Conservation (phyloP, 1,140 invertebrate species). For the Kradibia gibbosae region DNA sequence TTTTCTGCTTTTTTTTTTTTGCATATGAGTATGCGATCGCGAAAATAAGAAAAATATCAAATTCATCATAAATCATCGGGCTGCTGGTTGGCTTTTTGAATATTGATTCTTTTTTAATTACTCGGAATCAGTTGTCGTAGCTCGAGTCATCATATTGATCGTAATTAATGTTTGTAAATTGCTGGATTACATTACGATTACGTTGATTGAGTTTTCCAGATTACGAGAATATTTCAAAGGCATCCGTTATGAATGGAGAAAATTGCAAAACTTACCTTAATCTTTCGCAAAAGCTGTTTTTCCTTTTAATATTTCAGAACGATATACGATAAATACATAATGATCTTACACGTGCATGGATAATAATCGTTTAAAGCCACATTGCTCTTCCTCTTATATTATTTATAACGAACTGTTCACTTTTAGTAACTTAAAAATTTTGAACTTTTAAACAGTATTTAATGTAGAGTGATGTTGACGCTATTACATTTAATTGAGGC, state of each 20-base stretch:
- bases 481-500: slow-evolving; percentile 29
- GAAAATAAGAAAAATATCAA: background rate
- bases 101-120: background rate
- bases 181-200: background rate
- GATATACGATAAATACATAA: background rate
- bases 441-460: slow-evolving; percentile 16
- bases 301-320: background rate
- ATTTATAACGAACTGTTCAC: slow-evolving; percentile 5
- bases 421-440: slow-evolving; percentile 13
- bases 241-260: background rate
- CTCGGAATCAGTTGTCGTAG: background rate
- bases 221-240: slow-evolving; percentile 1
- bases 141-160: background rate
- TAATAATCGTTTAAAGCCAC: background rate
- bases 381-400: background rate
- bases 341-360: background rate
- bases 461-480: slow-evolving; percentile 7
- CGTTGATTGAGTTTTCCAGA: background rate
- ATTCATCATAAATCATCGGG: background rate
- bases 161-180: slow-evolving; percentile 27
- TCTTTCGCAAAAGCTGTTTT: background rate
- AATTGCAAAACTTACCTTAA: background rate
- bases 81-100: background rate
- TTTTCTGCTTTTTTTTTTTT: slow-evolving; percentile 38
- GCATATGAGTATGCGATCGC: background rate